Conservation (phyloP, 2,797 vertebrate species). For the Bufotes viridis region DNA sequence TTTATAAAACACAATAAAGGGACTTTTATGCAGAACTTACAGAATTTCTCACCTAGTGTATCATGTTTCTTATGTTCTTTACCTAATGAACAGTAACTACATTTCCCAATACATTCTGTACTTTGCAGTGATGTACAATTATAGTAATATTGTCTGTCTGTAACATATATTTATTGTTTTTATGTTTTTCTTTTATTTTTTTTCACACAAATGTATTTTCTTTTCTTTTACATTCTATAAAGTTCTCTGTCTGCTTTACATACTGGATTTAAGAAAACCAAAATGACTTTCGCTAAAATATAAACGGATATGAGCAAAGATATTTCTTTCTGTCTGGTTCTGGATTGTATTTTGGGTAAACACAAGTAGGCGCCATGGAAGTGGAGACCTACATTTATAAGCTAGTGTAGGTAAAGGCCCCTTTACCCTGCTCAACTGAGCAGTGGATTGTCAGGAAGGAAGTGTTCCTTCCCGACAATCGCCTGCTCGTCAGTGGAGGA, state of each 20-base stretch:
- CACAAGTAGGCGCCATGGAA: too few relatives aligned
- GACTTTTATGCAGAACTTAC: neutral
- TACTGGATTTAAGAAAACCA: conserved; percentile 16
- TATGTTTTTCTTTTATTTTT: neutral
- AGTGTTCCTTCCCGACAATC: too few relatives aligned
- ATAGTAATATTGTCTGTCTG: neutral
- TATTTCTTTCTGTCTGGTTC: neutral
- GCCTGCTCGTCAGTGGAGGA: too few relatives aligned
- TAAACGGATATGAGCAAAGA: neutral
- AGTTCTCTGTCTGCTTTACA: neutral
- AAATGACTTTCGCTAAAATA: neutral
- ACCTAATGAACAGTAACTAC: neutral
- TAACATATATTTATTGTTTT: conserved; percentile 25
- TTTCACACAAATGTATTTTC: neutral
- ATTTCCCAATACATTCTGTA: neutral
- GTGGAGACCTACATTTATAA: too few relatives aligned
- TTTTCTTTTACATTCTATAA: conserved; percentile 7
- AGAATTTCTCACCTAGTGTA: neutral
- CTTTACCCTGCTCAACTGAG: too few relatives aligned
- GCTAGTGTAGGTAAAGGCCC: too few relatives aligned
- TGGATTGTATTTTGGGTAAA: too few relatives aligned
- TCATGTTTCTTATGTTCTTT: neutral
- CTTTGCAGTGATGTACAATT: neutral
- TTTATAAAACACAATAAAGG: neutral
- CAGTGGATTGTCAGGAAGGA: too few relatives aligned